Conservation (phyloP, 2,113 vertebrate species). For the Crotophaga sulcirostris region DNA sequence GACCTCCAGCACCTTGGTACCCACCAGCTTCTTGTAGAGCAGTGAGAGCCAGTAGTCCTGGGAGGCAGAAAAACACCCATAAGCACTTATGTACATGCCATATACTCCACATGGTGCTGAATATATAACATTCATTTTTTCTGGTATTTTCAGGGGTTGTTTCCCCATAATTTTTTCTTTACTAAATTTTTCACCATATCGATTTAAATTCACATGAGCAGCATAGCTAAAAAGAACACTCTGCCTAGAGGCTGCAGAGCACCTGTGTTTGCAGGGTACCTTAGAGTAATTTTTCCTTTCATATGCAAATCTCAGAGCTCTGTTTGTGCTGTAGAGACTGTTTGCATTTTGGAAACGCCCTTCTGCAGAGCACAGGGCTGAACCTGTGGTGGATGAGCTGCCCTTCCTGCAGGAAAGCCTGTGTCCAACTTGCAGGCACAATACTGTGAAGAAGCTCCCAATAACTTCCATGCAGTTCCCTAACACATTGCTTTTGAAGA, state of each 20-base stretch:
- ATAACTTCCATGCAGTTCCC: neutral
- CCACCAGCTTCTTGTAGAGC: conserved; percentile 90
- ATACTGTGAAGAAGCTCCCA: accelerated
- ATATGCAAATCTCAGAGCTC: neutral
- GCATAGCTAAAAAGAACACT: neutral
- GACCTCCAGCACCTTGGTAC: conserved; percentile 80
- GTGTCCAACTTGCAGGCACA: no score
- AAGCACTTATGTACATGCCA: neutral
- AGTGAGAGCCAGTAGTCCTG: conserved; percentile 95
- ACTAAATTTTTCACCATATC: neutral
- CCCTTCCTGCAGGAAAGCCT: neutral
- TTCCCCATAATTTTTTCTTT: neutral
- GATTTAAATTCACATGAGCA: neutral
- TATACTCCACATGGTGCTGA: neutral
- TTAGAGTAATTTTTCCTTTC: neutral
- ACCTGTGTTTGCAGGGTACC: neutral
- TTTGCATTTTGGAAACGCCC: neutral
- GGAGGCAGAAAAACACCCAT: neutral
- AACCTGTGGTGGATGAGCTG: accelerated
- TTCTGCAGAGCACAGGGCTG: neutral
- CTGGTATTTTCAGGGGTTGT: neutral
- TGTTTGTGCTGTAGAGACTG: neutral
- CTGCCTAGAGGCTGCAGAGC: neutral
- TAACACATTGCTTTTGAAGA: neutral
- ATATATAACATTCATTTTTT: accelerated